These are phyloP conservation scores for Amblyopsis rosae DNA, from an alignment of 2,113 vertebrate genomes.

Conservation along the genomic window DNA sequence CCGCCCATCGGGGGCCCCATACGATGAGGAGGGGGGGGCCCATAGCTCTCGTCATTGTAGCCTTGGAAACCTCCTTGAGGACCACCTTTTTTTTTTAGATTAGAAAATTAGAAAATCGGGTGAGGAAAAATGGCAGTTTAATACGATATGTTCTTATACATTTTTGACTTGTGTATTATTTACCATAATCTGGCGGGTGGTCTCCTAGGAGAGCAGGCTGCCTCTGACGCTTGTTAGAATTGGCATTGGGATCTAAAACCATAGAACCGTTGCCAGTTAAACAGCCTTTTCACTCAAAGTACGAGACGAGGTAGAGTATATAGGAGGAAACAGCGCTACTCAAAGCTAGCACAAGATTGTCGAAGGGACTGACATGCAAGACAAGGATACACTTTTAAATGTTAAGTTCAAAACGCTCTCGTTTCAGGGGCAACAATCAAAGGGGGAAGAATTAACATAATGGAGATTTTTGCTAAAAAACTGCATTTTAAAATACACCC, in stretches of 20 bases:
- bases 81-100: constrained; percentile 68
- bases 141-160: not conserved
- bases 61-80: constrained; percentile 87
- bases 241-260: constrained; percentile 81
- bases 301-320: not conserved
- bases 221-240: constrained; percentile 88
- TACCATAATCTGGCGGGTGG: constrained; percentile 88
- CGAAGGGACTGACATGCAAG: constrained; percentile 65
- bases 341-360: constrained; percentile 41
- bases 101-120: not conserved
- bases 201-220: constrained; percentile 90
- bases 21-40: constrained; percentile 85
- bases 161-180: constrained; percentile 3
- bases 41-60: constrained; percentile 88
- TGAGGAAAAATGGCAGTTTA: not conserved
- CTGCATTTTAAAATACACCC: constrained; percentile 9
- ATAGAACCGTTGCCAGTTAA: constrained; percentile 24
- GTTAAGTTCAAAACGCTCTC: constrained; percentile 34
- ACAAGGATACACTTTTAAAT: constrained; percentile 24
- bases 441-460: constrained; percentile 49
- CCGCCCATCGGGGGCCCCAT: constrained; percentile 86
- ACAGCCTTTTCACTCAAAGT: not conserved
- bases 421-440: not conserved
- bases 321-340: constrained; percentile 5
- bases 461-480: constrained; percentile 63